These are phyloP conservation scores for Panthera uncia DNA, from an alignment of 2,113 vertebrate genomes.

Conservation along the genomic window DNA sequence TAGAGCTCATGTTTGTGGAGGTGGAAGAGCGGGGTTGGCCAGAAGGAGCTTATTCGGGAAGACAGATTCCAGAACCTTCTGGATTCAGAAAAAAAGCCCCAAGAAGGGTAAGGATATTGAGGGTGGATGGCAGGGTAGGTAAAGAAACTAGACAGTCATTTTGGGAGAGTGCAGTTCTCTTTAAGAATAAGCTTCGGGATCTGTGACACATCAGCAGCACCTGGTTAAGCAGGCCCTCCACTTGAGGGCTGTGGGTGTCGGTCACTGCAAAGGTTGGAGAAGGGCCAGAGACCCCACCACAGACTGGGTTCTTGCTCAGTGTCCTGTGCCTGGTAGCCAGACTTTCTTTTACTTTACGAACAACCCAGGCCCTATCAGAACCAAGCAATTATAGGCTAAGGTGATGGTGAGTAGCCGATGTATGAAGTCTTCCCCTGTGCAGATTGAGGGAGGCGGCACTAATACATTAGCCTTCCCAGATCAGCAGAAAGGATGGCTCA, in stretches of 20 bases:
- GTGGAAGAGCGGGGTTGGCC: neutral
- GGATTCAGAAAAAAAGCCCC: neutral
- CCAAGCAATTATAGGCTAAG: neutral
- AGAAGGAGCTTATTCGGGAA: neutral
- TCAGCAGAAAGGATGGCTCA: neutral
- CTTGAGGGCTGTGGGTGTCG: neutral
- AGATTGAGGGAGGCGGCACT: neutral
- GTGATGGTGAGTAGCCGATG: neutral
- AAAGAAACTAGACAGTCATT: neutral
- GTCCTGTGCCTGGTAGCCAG: neutral
- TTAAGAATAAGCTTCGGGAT: neutral
- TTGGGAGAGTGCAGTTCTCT: neutral
- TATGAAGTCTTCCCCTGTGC: neutral
- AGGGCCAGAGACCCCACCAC: neutral
- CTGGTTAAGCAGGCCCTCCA: neutral
- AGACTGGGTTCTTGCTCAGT: neutral
- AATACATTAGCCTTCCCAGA: no score
- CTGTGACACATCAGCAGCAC: neutral
- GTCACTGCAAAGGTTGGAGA: neutral
- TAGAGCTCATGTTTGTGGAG: neutral
- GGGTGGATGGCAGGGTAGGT: neutral
- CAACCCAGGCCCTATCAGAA: neutral
- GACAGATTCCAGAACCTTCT: neutral
- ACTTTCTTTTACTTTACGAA: conserved; percentile 37
- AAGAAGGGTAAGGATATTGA: neutral